Base-by-base conservation (phyloP, 1,140 invertebrate genomes). In the Bombyx mandarina region DNA sequence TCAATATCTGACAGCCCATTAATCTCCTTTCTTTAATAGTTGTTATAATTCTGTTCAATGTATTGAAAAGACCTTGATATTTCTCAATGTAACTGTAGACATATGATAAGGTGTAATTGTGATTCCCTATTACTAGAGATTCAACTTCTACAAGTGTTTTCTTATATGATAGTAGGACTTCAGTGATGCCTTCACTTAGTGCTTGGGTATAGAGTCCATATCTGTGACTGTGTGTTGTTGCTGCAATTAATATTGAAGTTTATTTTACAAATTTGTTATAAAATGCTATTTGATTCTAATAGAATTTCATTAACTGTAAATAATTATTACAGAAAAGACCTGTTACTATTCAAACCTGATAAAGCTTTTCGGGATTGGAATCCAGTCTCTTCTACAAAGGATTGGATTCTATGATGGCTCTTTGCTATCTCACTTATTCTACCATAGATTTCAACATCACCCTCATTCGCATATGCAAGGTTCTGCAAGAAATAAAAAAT, bases 131-230 rank as follows among this genome's bases (percentile, higher is more conserved):
- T 6, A 86, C 69, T 22, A 82, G 63, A 18, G 62, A 58, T 61
- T 89, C 85, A 3, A 88, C 79, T 58, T 88, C 77, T 26, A 81
- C 73, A 26, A 88, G 60, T 35, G 77, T 78, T 60, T 80, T 69
- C 56, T 82, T 83, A 54, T 86, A 89, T 6, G 73, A 65, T 63
- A 82, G 69, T 49, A 89, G 62, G 6, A 88, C 77, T 66, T 88
- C 85, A 43, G 79, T 67, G 10, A 89, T 75, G 2, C 86, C 88
- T 70, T 89, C 88, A 64, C 85, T 85, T 2, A 89, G 54, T 2
- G 86, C 84, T 78, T 89, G 88, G 6, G 77, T 76, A 62, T 88
- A 89, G 12, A 87, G 56, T n/a, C 85, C 83, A 67, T 67, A 75
- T 6, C 65, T 71, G 58, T 35, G 26, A 35, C 62, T 77, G 6